These are phyloP conservation scores for Gibbula magus DNA, from an alignment of 2,888 invertebrate species.

Conservation along the genomic window DNA sequence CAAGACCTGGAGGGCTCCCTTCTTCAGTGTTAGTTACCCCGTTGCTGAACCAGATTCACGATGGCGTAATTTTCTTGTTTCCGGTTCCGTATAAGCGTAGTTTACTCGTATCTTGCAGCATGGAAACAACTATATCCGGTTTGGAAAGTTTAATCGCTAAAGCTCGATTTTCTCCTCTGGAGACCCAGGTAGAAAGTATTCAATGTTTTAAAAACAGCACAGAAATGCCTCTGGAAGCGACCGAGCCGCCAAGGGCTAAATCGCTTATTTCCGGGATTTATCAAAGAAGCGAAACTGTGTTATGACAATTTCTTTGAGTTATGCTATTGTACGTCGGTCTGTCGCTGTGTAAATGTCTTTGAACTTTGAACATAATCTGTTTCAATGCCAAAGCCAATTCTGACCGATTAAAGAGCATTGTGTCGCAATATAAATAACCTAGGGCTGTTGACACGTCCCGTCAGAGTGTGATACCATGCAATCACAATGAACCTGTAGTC, in stretches of 20 bases:
- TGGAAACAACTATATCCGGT: conserved; percentile 3
- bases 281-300: neutral
- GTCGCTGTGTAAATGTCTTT: neutral
- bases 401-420: neutral
- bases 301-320: conserved; percentile 1
- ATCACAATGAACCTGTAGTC: no score
- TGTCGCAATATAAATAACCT: neutral
- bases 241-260: neutral
- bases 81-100: neutral
- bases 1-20: neutral
- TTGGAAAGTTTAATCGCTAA: neutral
- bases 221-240: neutral
- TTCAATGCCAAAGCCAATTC: neutral
- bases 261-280: neutral
- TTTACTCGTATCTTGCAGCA: conserved; percentile 8
- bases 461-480: neutral
- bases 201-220: neutral
- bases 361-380: neutral
- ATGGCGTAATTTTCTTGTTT: conserved; percentile 15
- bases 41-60: neutral
- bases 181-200: neutral
- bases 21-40: neutral
- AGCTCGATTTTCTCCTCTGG: neutral
- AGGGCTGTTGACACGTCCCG: neutral
- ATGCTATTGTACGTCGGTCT: neutral